Percentiles rank a stretch among this genome's conserved stretches.
These are phyloP conservation scores for Ciconia stormi DNA, from an alignment of 2,113 vertebrate genomes.

Conservation along the genomic window DNA sequence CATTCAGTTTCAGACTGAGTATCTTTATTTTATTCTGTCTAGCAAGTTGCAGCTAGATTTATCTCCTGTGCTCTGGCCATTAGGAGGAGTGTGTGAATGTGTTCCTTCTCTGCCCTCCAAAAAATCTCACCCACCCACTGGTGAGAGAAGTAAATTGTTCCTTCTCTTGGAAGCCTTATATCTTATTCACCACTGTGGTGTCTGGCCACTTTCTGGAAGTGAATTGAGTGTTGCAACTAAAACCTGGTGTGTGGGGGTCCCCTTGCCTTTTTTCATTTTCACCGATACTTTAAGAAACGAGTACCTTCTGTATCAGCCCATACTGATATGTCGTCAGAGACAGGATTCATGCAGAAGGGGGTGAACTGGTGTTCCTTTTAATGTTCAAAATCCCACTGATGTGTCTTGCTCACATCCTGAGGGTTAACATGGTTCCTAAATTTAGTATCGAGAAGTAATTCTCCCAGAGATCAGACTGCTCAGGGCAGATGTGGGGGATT, in stretches of 20 bases:
- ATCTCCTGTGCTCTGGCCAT: not conserved
- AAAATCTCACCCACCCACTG: not conserved
- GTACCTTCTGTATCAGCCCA: not conserved
- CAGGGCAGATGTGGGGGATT: not conserved
- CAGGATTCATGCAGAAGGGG: not conserved
- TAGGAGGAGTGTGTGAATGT: not conserved
- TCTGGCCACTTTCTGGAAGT: not conserved
- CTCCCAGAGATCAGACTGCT: not conserved
- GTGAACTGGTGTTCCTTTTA: not conserved
- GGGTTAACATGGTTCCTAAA: not conserved
- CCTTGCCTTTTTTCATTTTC: not conserved
- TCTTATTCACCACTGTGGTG: not conserved
- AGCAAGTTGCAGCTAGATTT: not conserved
- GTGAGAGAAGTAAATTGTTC: not conserved
- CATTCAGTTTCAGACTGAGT: not conserved
- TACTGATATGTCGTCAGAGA: conserved; percentile 7
- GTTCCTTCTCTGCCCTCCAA: not conserved
- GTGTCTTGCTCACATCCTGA: not conserved
- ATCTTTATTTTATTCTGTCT: conserved; percentile 3
- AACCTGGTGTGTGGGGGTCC: not conserved
- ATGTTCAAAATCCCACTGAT: not conserved
- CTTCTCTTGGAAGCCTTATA: not conserved
- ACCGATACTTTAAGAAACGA: not conserved
- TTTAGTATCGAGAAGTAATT: not conserved
- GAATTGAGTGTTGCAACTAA: not conserved